phyloP scores from a whole-genome alignment of 2,888 invertebrate species.

The Barypeithes pellucidus region DNA sequence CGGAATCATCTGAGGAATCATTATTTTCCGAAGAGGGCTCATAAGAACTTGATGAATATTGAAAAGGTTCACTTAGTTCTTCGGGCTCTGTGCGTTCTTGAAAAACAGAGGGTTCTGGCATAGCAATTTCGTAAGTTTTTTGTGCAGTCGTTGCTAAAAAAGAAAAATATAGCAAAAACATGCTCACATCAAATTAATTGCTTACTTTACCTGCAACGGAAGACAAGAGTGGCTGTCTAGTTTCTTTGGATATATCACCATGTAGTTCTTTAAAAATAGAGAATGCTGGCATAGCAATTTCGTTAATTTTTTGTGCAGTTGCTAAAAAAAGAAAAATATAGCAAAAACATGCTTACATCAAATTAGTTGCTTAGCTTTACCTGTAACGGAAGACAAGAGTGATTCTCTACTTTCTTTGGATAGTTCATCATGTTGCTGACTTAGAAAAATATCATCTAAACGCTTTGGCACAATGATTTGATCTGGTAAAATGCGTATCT shows the following conservation, averaged over 20 bases:
- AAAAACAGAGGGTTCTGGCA: conserved; percentile 22
- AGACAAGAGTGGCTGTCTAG: too few relatives aligned
- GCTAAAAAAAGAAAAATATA: too few relatives aligned
- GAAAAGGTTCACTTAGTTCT: conserved; percentile 21
- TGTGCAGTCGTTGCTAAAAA: conserved; percentile 23
- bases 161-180: too few relatives aligned
- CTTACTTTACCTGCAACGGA: conserved; percentile 9
- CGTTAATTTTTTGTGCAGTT: too few relatives aligned
- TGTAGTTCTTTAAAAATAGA: too few relatives aligned
- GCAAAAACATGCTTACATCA: too few relatives aligned
- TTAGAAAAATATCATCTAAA: conserved; percentile 19
- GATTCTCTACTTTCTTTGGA: conserved; percentile 20
- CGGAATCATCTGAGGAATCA: conserved; percentile 3
- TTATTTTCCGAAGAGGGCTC: conserved; percentile 6
- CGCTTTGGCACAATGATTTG: conserved; percentile 19
- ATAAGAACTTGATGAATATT: conserved; percentile 15
- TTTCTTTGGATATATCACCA: too few relatives aligned
- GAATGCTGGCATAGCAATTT: too few relatives aligned
- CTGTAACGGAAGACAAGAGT: conserved; percentile 68
- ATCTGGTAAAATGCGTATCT: conserved; percentile 17
- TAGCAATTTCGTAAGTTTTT: conserved; percentile 17
- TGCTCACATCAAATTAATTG: too few relatives aligned
- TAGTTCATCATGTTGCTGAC: conserved; percentile 21
- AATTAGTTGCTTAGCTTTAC: too few relatives aligned
- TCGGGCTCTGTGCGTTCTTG: conserved; percentile 18